A percentile compares a stretch with the other conserved stretches of the same genome.
Conservation (phyloP, 2,113 vertebrate genomes). For the Periophthalmus modestus region DNA sequence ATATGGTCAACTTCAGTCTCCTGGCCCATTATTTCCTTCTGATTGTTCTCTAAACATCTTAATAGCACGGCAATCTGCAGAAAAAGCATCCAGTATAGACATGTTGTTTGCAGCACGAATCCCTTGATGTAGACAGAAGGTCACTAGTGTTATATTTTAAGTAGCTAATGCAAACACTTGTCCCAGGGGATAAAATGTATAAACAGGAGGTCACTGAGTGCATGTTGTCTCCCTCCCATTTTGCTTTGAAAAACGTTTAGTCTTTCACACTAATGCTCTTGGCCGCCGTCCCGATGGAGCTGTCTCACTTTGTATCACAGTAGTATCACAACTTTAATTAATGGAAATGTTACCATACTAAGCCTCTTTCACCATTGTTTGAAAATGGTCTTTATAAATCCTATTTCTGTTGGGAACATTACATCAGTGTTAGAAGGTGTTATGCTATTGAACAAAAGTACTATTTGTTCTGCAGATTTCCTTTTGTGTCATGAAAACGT, state of each 20-base stretch:
- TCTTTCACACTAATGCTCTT: conserved; percentile 8
- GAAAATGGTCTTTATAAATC: neutral
- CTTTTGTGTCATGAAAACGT: neutral
- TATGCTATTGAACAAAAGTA: neutral
- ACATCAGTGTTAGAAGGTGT: neutral
- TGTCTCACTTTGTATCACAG: conserved; percentile 1
- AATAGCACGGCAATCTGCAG: neutral
- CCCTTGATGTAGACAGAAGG: conserved; percentile 22
- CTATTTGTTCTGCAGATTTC: conserved; percentile 1
- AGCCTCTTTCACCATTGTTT: conserved; percentile 15
- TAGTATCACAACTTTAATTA: neutral
- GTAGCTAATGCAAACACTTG: conserved; percentile 26
- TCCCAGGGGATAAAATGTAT: conserved; percentile 19
- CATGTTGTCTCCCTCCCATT: neutral
- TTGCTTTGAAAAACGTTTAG: conserved; percentile 10
- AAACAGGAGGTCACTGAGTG: conserved; percentile 12
- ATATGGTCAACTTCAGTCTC: neutral
- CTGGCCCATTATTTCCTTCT: neutral
- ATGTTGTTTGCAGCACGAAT: conserved; percentile 15
- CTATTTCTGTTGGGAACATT: neutral
- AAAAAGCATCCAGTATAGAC: neutral
- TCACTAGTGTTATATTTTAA: conserved; percentile 37
- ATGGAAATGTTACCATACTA: neutral
- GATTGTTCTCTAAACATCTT: conserved; percentile 1
- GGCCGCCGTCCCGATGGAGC: neutral